These are phyloP conservation scores for Heterodera carotae DNA, from an alignment of 1,140 invertebrate species.

Conservation along the genomic window DNA sequence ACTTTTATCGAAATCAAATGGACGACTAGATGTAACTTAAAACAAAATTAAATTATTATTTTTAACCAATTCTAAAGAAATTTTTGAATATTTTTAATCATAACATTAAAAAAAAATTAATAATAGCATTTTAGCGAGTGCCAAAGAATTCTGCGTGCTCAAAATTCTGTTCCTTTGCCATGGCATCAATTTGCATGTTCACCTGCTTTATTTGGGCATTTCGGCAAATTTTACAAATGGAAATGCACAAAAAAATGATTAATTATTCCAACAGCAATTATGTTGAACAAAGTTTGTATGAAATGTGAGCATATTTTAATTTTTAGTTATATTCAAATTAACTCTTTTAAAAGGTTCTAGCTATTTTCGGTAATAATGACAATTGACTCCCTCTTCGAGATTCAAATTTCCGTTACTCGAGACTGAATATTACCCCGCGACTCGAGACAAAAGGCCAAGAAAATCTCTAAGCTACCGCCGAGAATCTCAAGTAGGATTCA, in stretches of 20 bases:
- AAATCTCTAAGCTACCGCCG: no score
- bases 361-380: no score
- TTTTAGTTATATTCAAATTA: no score
- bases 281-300: neutral
- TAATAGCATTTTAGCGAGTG: neutral
- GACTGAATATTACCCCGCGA: no score
- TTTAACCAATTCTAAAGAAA: neutral
- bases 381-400: no score
- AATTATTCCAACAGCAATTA: neutral
- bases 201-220: neutral
- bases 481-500: no score
- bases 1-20: neutral
- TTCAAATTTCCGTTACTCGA: no score
- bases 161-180: conserved; percentile 3
- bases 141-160: neutral
- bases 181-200: neutral
- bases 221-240: neutral
- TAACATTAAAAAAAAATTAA: neutral
- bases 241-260: conserved; percentile 3
- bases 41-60: conserved; percentile 12
- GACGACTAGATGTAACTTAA: no score
- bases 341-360: no score
- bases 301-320: neutral
- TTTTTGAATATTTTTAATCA: neutral
- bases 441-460: no score